Conservation (phyloP, 2,888 invertebrate species). For the Autographa pulchrina region DNA sequence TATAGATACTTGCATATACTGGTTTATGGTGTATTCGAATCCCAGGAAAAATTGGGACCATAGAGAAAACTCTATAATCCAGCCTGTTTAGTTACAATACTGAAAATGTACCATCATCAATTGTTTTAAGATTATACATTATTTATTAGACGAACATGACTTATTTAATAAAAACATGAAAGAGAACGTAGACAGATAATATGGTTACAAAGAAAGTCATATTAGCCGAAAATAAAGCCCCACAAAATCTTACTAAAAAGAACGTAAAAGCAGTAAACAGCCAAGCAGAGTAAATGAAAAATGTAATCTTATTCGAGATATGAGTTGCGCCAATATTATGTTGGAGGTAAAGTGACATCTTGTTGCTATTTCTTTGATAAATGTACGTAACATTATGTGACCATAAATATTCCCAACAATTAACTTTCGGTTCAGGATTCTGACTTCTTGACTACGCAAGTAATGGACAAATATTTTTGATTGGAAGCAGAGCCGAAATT, state of each 20-base stretch:
- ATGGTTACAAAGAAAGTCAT: not conserved
- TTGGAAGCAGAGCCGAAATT: not conserved
- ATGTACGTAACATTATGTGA: not conserved
- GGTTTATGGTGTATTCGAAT: too few species aligned
- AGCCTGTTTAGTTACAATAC: too few species aligned
- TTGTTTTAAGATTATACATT: too few species aligned
- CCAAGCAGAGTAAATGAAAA: slow-evolving; percentile 22
- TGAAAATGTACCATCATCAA: too few species aligned
- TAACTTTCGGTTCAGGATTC: not conserved
- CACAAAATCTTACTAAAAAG: slow-evolving; percentile 17
- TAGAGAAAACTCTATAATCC: too few species aligned
- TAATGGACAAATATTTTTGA: not conserved
- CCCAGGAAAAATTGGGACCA: too few species aligned
- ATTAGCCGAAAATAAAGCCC: slow-evolving; percentile 8
- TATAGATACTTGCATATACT: not conserved
- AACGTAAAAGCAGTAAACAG: slow-evolving; percentile 10
- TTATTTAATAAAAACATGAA: not conserved
- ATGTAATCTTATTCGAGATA: slow-evolving; percentile 19
- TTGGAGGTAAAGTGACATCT: slow-evolving; percentile 5
- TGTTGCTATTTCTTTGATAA: slow-evolving; percentile 1
- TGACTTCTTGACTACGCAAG: not conserved
- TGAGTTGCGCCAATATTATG: slow-evolving; percentile 19
- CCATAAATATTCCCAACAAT: not conserved
- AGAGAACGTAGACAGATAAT: not conserved
- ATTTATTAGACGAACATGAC: too few species aligned